Conservation (phyloP, 2,797 vertebrate species). For the Onychomys arenicola region DNA sequence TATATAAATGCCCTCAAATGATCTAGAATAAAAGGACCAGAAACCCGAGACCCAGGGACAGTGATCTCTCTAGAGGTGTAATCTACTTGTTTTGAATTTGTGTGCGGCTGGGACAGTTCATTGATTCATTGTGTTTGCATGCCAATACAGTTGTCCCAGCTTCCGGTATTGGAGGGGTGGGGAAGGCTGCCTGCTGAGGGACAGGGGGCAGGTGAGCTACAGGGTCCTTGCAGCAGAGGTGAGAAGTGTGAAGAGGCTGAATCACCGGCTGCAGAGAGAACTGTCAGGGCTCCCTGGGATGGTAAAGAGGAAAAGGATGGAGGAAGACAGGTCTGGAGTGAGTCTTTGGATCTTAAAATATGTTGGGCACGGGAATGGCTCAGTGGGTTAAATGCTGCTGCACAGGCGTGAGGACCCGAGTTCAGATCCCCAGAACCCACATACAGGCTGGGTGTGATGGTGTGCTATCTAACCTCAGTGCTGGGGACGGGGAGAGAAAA, state of each 20-base stretch:
- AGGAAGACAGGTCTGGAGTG: background rate
- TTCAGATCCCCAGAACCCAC: background rate
- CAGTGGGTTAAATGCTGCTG: background rate
- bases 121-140: background rate
- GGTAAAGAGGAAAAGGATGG: background rate
- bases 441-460: background rate
- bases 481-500: background rate
- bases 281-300: background rate
- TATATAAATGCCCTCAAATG: background rate
- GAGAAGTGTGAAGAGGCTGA: background rate
- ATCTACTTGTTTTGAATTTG: background rate
- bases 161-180: background rate
- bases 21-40: background rate
- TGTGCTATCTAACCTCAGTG: background rate
- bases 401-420: background rate
- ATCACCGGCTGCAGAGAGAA: background rate
- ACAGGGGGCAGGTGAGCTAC: background rate
- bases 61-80: background rate
- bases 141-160: background rate
- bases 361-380: background rate
- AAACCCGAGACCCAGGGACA: background rate
- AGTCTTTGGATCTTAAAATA: background rate
- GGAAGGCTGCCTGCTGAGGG: background rate
- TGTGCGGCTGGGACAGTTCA: background rate
- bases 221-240: background rate